phyloP scores from a whole-genome alignment of 2,113 vertebrate genomes.

The Callochromis pleurospilus region DNA sequence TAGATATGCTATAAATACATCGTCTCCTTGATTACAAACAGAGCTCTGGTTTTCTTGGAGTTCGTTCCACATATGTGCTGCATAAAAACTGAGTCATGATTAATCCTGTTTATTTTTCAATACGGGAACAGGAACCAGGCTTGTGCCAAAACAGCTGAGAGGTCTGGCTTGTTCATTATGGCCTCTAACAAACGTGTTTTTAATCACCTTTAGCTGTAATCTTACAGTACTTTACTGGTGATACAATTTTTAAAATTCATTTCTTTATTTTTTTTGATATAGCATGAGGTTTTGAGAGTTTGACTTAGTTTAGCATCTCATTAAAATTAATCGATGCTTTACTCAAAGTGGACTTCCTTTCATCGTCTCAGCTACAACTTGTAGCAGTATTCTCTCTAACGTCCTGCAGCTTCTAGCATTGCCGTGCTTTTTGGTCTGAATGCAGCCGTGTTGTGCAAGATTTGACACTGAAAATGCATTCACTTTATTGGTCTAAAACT shows the following conservation, averaged over 20 bases:
- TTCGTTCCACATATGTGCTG: background rate
- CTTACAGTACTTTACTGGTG: background rate
- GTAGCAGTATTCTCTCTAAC: background rate
- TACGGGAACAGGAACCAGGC: background rate
- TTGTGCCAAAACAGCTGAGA: background rate
- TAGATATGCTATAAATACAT: background rate
- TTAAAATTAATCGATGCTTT: background rate
- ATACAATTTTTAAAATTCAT: background rate
- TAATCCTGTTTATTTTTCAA: background rate
- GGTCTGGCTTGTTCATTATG: background rate
- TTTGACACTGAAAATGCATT: background rate
- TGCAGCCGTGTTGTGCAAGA: background rate
- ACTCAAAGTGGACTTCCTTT: background rate
- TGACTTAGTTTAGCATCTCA: background rate
- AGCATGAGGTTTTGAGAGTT: background rate
- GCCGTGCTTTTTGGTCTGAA: background rate
- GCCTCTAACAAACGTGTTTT: background rate
- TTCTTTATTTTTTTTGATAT: background rate
- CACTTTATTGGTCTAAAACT: background rate
- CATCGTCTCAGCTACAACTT: background rate
- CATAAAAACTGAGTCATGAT: background rate
- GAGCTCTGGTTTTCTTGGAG: background rate
- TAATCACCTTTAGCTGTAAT: background rate
- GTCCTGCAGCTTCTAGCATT: background rate
- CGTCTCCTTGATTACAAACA: background rate